A percentile compares a stretch with the other conserved stretches of the same genome.
Conservation (phyloP, 2,797 vertebrate genomes). For the Leucoraja ocellata region DNA sequence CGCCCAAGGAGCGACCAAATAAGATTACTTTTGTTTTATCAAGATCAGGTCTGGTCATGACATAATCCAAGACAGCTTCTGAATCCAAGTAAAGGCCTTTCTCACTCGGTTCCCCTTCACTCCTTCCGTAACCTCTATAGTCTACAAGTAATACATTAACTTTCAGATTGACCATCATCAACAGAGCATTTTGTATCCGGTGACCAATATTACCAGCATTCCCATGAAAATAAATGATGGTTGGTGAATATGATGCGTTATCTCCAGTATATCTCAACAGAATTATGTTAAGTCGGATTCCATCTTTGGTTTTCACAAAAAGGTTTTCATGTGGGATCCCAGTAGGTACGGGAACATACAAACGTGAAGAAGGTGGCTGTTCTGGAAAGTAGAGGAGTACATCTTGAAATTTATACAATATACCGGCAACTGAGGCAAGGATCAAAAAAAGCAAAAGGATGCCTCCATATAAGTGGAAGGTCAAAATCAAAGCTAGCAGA, state of each 20-base stretch:
- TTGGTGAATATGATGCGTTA: slow-evolving; percentile 74
- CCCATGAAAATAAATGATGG: slow-evolving; percentile 94
- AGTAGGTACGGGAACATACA: slow-evolving; percentile 92
- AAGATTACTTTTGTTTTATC: slow-evolving; percentile 94
- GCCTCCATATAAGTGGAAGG: slow-evolving; percentile 91
- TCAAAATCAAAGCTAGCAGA: slow-evolving; percentile 89
- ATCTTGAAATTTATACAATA: slow-evolving; percentile 95
- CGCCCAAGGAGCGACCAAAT: slow-evolving; percentile 91
- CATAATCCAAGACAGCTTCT: slow-evolving; percentile 88
- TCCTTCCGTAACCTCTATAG: slow-evolving; percentile 95
- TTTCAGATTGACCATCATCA: slow-evolving; percentile 97
- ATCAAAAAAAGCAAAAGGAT: slow-evolving; percentile 82
- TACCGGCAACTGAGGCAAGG: slow-evolving; percentile 82
- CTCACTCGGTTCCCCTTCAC: slow-evolving; percentile 89
- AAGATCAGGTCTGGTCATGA: slow-evolving; percentile 89
- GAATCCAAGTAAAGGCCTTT: slow-evolving; percentile 86
- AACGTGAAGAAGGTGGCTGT: slow-evolving; percentile 90
- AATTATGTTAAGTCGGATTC: slow-evolving; percentile 88
- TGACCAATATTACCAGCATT: slow-evolving; percentile 97
- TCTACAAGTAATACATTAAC: slow-evolving; percentile 88
- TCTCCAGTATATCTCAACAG: slow-evolving; percentile 89
- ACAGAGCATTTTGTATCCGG: slow-evolving; percentile 86
- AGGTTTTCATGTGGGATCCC: slow-evolving; percentile 93
- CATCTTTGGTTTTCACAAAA: slow-evolving; percentile 90
- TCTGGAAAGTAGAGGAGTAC: slow-evolving; percentile 95